Evolutionary conservation across 23 tunicate species (phyloP), one percentile per base, ranked within the genome.

Genomic region (Ciona savignyi): DNA sequence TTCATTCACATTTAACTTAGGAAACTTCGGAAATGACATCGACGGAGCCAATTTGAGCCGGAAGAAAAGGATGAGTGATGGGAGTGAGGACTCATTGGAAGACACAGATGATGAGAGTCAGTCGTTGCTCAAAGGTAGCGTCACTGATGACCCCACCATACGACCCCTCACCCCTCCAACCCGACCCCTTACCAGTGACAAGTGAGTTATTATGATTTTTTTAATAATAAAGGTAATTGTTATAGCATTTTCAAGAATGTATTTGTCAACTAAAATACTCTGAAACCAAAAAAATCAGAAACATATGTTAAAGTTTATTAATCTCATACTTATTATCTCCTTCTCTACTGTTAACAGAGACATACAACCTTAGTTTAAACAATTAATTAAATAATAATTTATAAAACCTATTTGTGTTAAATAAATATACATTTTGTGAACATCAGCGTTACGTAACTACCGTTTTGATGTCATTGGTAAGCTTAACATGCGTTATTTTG

Each of bases 1-100:
- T 23, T n/a, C n/a, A n/a, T n/a, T n/a, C 56, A 42, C 56, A 15
- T 9, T 42, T 0, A 0, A 28, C 31, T 4, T 74, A 91, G 97
- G 97, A 27, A 94, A 94, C 60, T 87, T 26, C 56, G 99, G 99
- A 2, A 94, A 94, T 51, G 89, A 81, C 35, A 83, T 94, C 27
- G 99, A 94, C 66, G 99, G 99, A 1, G 78, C 49, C 0, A 94
- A 94, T 62, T 31, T 87, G 42, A 86, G 89, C 63, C 60, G 66
- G 23, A 80, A 77, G 63, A 48, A 82, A 0, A 68, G 56, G 3
- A 63, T 42, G 33, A 66, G 73, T 23, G 82, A 78, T 25, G 74
- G 48, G 4, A 70, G 74, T 61, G 89, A 81, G 28, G 89, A 81
- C 32, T 86, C 93, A 25, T 30, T 83, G 49, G 86, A 80, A 30